These are phyloP conservation scores for Lagopus leucura DNA, from an alignment of 2,113 vertebrate species.

Conservation along the genomic window DNA sequence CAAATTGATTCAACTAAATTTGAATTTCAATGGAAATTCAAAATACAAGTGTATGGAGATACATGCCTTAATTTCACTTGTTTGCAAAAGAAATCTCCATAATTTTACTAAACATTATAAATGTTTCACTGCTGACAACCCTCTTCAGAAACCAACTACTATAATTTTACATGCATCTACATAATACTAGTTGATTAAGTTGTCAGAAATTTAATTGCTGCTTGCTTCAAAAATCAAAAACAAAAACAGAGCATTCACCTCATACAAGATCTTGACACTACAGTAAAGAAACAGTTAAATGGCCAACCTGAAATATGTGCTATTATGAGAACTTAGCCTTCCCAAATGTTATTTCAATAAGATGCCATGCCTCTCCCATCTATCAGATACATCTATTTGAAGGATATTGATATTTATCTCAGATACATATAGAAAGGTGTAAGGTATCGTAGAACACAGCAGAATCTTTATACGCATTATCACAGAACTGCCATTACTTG, in stretches of 20 bases:
- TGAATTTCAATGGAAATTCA: neutral
- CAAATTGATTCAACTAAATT: neutral
- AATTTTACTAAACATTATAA: constrained; percentile 60
- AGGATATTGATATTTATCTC: neutral
- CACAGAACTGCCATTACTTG: neutral
- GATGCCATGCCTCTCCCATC: neutral
- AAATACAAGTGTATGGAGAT: neutral
- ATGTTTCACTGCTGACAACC: constrained; percentile 50
- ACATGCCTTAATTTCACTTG: constrained; percentile 37
- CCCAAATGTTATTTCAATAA: neutral
- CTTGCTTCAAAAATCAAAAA: constrained; percentile 45
- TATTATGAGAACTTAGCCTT: neutral
- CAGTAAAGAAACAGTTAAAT: neutral
- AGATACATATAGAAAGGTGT: neutral
- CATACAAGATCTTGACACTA: neutral
- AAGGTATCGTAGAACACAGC: neutral
- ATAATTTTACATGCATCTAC: constrained; percentile 62
- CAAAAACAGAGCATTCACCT: neutral
- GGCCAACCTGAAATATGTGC: neutral
- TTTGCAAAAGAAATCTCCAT: neutral
- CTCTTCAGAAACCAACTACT: constrained; percentile 49
- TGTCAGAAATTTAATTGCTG: constrained; percentile 36
- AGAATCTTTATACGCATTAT: neutral
- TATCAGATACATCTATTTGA: neutral
- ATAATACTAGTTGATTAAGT: constrained; percentile 61